Evolutionary conservation across 1,140 invertebrate species (phyloP).

Genomic region (Drosophila auraria): DNA sequence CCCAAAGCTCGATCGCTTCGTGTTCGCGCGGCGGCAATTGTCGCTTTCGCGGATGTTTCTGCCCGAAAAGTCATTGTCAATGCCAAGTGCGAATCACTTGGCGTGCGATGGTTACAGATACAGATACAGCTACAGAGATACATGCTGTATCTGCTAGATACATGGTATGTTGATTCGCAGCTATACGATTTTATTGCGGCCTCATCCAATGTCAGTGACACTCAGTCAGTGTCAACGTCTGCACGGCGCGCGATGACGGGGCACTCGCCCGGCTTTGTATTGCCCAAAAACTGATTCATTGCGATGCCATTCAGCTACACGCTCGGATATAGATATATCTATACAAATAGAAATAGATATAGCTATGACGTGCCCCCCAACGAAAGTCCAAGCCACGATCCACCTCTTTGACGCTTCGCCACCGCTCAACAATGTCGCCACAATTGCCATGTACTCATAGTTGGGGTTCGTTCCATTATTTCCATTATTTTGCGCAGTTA

Average conservation of each 20-base stretch:
- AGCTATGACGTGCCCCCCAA: constrained; percentile 42
- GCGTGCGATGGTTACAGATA: constrained; percentile 50
- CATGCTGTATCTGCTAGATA: constrained; percentile 26
- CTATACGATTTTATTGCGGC: constrained; percentile 46
- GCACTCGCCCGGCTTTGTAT: constrained; percentile 39
- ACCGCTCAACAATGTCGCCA: constrained; percentile 40
- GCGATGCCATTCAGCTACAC: constrained; percentile 27
- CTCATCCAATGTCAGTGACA: constrained; percentile 77
- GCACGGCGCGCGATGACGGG: constrained; percentile 53
- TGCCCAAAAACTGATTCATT: constrained; percentile 36
- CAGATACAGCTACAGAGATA: constrained; percentile 9
- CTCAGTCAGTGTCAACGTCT: constrained; percentile 60
- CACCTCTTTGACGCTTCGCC: constrained; percentile 25
- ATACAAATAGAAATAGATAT: constrained; percentile 35
- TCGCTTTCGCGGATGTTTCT: constrained; percentile 36
- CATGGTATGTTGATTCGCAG: constrained; percentile 37
- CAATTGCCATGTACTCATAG: constrained; percentile 27
- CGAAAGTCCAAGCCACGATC: constrained; percentile 18
- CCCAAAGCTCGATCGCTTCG: background rate
- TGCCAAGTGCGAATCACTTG: constrained; percentile 77
- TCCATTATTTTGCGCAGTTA: constrained; percentile 51
- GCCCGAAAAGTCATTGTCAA: constrained; percentile 78
- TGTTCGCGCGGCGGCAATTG: constrained; percentile 14
- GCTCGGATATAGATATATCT: constrained; percentile 6
- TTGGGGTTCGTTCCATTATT: constrained; percentile 35